Conservation (phyloP, 2,888 invertebrate genomes). For the Cephus pygmeus region DNA sequence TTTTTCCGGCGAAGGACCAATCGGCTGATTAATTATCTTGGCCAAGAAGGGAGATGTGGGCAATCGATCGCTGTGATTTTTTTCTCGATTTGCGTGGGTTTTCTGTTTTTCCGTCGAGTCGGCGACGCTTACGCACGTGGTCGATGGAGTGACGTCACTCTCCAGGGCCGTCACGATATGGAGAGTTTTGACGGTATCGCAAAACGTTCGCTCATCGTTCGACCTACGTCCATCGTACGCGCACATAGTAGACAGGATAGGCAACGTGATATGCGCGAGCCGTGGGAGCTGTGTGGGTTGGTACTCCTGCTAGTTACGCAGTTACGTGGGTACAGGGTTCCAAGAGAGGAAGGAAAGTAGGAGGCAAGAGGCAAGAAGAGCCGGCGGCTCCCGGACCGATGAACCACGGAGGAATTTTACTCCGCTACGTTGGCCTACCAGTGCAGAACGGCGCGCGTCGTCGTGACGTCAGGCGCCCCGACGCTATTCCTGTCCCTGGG, state of each 20-base stretch:
- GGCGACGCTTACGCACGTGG: neutral
- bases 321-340: neutral
- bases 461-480: constrained; percentile 44
- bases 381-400: neutral
- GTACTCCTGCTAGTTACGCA: neutral
- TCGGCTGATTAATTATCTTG: neutral
- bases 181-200: neutral
- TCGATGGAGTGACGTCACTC: neutral
- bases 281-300: neutral
- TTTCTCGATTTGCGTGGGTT: neutral
- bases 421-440: constrained; percentile 15
- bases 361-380: neutral
- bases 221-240: neutral
- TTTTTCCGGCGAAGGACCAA: neutral
- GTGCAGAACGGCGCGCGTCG: constrained; percentile 21
- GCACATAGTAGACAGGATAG: neutral
- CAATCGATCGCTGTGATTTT: neutral
- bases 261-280: neutral
- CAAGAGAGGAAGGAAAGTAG: neutral
- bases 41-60: neutral
- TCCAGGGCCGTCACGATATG: constrained; percentile 1
- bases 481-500: constrained; percentile 39
- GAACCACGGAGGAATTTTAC: constrained; percentile 7
- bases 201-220: neutral
- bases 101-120: neutral